Base-by-base conservation (phyloP, 1,140 invertebrate species). In the Brachionus manjavacas region DNA sequence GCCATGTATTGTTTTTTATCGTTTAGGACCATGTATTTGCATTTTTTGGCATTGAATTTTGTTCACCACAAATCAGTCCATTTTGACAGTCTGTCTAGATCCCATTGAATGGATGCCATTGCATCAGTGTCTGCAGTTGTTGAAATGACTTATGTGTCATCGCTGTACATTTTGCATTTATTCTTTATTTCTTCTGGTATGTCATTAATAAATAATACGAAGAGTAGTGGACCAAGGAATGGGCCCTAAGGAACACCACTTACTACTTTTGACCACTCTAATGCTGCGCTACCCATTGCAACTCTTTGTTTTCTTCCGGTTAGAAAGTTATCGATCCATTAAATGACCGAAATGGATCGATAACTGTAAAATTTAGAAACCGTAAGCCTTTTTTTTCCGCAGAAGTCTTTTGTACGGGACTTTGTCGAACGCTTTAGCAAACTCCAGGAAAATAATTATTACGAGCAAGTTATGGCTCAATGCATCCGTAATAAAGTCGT, bases 351-450 rank as follows among this genome's bases (percentile, higher is more conserved):
- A n/a, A n/a, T n/a, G n/a, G n/a, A n/a, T n/a, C n/a, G n/a, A n/a
- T n/a, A 7, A 7, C n/a, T 14, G 11, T 68, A n/a, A n/a, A n/a
- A n/a, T 60, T 23, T 46, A 2, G n/a, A 83, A 68, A 28, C 60
- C 60, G 23, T 35, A 31, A 16, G 20, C 31, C 16, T 60, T 11
- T 8, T 68, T 4, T 60, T 43, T 60, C 25, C 25, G n/a, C 25
- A 64, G 23, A 25, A 83, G 52, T 60, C 23, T 25, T n/a, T 43
- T 43, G 52, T 83, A 60, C 16, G 16, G 39, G 49, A 83, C 80
- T 2, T 68, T 83, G 64, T 83, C 80, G 20, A 83, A 83, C 8
- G 80, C 80, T 68, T 83, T 83, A 35, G 35, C 35, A 83, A 83
- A 83, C 23, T 83, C 80, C 31, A 20, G 23, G 39, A 68, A 83